These are phyloP conservation scores for Scolanthus callimorphus DNA, from an alignment of 92 coral and sea anemone species.

Conservation along the genomic window DNA sequence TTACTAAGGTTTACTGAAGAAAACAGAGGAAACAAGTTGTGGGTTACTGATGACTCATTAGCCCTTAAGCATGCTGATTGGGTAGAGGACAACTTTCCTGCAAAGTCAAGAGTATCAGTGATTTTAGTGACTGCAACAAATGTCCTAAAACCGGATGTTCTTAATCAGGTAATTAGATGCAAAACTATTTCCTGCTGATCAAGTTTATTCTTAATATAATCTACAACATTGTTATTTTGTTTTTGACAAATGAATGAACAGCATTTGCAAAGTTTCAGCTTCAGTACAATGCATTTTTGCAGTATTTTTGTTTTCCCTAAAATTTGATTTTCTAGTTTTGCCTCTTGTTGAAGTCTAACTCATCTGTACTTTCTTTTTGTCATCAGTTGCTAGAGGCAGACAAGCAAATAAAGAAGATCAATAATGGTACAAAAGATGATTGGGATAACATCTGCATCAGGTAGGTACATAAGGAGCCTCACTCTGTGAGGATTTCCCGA, in stretches of 20 bases:
- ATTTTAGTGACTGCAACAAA: slow-evolving; percentile 43
- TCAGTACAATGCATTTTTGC: not conserved
- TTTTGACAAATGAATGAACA: no score
- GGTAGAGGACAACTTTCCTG: slow-evolving; percentile 78
- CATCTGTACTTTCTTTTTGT: not conserved
- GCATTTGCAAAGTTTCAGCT: not conserved
- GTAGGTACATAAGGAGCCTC: no score
- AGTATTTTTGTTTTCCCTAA: no score
- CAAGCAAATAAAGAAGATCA: slow-evolving; percentile 45
- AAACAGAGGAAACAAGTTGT: slow-evolving; percentile 79
- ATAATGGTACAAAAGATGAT: slow-evolving; percentile 57
- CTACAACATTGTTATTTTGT: no score
- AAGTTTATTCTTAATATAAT: no score
- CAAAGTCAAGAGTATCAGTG: slow-evolving; percentile 34
- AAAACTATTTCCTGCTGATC: no score
- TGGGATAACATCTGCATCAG: slow-evolving; percentile 73
- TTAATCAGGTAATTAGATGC: slow-evolving; percentile 76
- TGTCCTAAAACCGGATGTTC: slow-evolving; percentile 61
- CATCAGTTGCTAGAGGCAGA: slow-evolving; percentile 40
- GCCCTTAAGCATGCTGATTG: slow-evolving; percentile 64
- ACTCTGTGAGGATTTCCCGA: no score
- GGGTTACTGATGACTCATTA: slow-evolving; percentile 76
- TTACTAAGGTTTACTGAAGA: slow-evolving; percentile 67
- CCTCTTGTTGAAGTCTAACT: no score
- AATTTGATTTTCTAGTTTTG: not conserved